Base-by-base conservation (phyloP, 2,113 vertebrate genomes). In the Salvator merianae region DNA sequence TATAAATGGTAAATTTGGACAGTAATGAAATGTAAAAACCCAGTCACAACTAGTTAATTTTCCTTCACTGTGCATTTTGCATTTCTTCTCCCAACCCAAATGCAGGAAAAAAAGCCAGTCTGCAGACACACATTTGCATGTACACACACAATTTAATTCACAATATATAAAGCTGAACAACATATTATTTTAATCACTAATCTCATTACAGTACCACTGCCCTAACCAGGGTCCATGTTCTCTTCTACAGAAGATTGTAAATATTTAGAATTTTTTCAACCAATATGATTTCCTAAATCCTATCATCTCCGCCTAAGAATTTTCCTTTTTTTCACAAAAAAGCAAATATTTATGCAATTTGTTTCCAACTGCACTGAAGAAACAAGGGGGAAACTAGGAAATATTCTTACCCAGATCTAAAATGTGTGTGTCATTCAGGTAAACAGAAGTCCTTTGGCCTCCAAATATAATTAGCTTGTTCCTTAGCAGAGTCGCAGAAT, bases 391-490 rank as follows among this genome's bases (percentile, higher is more conserved):
- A 47, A 47, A 47, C 53, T 40, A 62, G n/a, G 69, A 70, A 38
- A 59, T 53, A 47, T 90, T 77, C 93, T 92, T 95, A 98, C 97
- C 97, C 38, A 98, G 93, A 94, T 98, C 97, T 81, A 98, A 86
- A 87, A 98, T 88, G 77, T 97, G 94, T 83, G 97, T 94, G 85
- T 98, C 97, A 72, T 97, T 98, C 30, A 98, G 93, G 87, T 97
- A 98, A 34, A 96, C 81, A 26, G 95, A 95, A 2, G 95, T 95
- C 72, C 93, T 97, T 43, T 70, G 91, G 12, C 98, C 98, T 10
- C 97, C 97, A 88, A 98, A 98, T 93, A 98, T 96, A 12, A 98
- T 59, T 77, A 98, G 71, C 72, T 95, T 97, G 79, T 97, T 93
- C 69, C 94, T 95, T 71, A 98, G 88, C 30, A 98, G 94, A 18